These are phyloP conservation scores for Crocuta crocuta DNA, from an alignment of 2,113 vertebrate genomes.

Conservation along the genomic window DNA sequence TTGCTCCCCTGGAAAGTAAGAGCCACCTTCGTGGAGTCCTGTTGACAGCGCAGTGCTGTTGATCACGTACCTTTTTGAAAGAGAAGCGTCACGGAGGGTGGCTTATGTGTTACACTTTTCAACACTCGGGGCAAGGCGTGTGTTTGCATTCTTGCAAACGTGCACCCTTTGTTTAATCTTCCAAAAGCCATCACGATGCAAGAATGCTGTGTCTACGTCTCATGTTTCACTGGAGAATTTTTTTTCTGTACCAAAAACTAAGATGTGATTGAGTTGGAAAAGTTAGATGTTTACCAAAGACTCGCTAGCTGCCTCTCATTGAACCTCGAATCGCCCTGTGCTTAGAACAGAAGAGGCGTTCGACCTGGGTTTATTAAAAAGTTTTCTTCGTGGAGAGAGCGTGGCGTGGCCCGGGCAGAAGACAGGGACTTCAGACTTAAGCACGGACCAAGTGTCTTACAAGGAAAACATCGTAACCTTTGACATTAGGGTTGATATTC, in stretches of 20 bases:
- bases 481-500: not conserved
- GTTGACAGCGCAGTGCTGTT: not conserved
- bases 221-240: slow-evolving; percentile 52
- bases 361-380: not conserved
- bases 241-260: not conserved
- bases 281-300: slow-evolving; percentile 10
- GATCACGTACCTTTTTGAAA: not conserved
- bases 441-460: not conserved
- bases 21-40: not conserved
- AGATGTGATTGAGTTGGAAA: slow-evolving; percentile 33
- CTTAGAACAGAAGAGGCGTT: not conserved
- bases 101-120: not conserved
- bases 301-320: not conserved
- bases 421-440: not conserved
- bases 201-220: slow-evolving; percentile 53
- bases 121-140: not conserved
- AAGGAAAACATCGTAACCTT: slow-evolving; percentile 26
- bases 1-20: not conserved
- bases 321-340: not conserved
- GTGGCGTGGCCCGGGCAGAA: slow-evolving; percentile 4
- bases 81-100: not conserved
- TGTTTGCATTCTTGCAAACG: slow-evolving; percentile 49
- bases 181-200: slow-evolving; percentile 22
- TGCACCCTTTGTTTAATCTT: slow-evolving; percentile 68
- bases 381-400: slow-evolving; percentile 32